Evolutionary conservation across 2,888 invertebrate species (phyloP).

Genomic region (Ectemnius cavifrons): DNA sequence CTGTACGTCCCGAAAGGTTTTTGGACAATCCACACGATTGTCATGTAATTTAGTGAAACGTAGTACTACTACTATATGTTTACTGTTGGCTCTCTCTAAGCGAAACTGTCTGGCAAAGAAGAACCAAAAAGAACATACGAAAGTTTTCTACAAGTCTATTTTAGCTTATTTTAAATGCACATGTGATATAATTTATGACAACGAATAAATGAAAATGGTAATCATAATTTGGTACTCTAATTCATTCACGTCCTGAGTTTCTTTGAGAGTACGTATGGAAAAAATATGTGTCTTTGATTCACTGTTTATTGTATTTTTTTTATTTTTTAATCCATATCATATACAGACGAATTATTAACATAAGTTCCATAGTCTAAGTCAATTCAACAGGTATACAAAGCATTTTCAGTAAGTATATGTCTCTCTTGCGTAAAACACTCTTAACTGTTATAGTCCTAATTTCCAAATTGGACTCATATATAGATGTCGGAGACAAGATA

Average conservation of each 20-base stretch:
- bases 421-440: slow-evolving; percentile 35
- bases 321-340: slow-evolving; percentile 35
- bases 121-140: neutral
- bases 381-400: slow-evolving; percentile 29
- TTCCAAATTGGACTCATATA: no score
- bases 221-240: neutral
- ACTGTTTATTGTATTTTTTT: slow-evolving; percentile 23
- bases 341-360: slow-evolving; percentile 47
- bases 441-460: no score
- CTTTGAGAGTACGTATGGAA: no score
- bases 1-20: neutral
- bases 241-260: neutral
- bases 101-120: neutral
- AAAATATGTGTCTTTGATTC: no score
- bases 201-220: neutral
- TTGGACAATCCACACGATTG: neutral
- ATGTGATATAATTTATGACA: neutral
- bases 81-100: neutral
- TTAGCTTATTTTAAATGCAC: neutral
- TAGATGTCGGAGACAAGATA: no score
- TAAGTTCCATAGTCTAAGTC: slow-evolving; percentile 24
- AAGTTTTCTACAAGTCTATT: neutral
- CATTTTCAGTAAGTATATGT: slow-evolving; percentile 23
- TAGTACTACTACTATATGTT: neutral
- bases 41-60: neutral